Base-by-base conservation (phyloP, 2,797 vertebrate species). In the Falco cherrug region DNA sequence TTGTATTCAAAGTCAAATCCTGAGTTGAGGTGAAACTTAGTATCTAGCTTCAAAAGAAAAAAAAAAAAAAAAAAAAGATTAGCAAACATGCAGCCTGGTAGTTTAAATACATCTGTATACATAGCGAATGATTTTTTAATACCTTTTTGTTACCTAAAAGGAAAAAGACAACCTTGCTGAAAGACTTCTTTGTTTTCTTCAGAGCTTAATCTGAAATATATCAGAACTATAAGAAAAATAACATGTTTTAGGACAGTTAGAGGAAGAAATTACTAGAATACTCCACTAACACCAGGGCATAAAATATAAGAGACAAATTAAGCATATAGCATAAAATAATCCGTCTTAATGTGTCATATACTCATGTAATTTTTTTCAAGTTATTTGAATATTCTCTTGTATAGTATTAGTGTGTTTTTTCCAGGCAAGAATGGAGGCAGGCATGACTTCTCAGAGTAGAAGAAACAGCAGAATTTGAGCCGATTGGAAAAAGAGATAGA, bases 61-160 rank as follows among this genome's bases (percentile, higher is more conserved):
- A 77, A 47, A 4, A 14, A 2, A 31, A 47, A 21, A 11, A 79
- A 24, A 3, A 53, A 57, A 53, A 80, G 15, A 13, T 51, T 68
- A 37, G 10, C 9, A 70, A 56, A 26, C 2, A 14, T 41, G 5
- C 1, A 43, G 1, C 65, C 61, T 43, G 6, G 7, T 59, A 18
- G 33, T 28, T 85, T 43, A 88, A 83, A 74, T 70, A 51, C 3
- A 18, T 43, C 24, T 39, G 2, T 21, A 51, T 47, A 59, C 3
- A 33, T 26, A 33, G 0, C 5, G 14, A 69, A n/a, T 56, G 2
- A 0, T 26, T 73, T 79, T 79, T 74, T 43, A 69, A 1, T 16
- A 54, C 14, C 2, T 68, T 9, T 68, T 65, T 75, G 6, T 76
- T 68, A 61, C 7, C 8, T 64, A 26, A 84, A 84, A 35, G 4